A percentile compares a stretch with the other conserved stretches of the same genome.
Conservation (phyloP, 2,888 invertebrate genomes). For the Drosophila mimica region DNA sequence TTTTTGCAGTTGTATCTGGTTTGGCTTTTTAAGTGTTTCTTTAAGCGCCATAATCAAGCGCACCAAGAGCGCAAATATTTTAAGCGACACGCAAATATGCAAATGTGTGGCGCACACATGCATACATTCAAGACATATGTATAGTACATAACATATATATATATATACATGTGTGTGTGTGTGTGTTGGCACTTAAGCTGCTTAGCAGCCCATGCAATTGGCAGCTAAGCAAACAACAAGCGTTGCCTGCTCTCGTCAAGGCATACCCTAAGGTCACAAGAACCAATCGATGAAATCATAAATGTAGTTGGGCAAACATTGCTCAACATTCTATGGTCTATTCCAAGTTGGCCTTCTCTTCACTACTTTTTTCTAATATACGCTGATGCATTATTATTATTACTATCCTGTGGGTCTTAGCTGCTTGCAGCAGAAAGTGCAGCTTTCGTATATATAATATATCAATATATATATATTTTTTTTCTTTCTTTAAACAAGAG, state of each 20-base stretch:
- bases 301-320: conserved; percentile 21
- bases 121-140: conserved; percentile 34
- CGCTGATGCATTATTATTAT: background rate
- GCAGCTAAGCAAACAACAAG: conserved; percentile 70
- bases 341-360: background rate
- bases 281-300: conserved; percentile 36
- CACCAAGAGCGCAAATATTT: conserved; percentile 71
- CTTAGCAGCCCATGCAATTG: conserved; percentile 67
- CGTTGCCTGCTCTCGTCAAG: conserved; percentile 29
- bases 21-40: conserved; percentile 77
- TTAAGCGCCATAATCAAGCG: conserved; percentile 81
- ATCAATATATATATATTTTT: too few relatives aligned
- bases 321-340: background rate
- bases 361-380: background rate
- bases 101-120: conserved; percentile 63
- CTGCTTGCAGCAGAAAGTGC: background rate
- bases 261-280: conserved; percentile 58
- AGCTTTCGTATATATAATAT: background rate
- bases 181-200: conserved; percentile 68
- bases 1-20: conserved; percentile 37
- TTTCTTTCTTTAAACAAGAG: background rate
- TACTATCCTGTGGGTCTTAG: background rate
- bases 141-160: background rate
- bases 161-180: conserved; percentile 21
- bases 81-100: conserved; percentile 79